A percentile compares a stretch with the other conserved stretches of the same genome.
These are phyloP conservation scores for Parapristionchus giblindavisi DNA, from an alignment of 2,888 invertebrate genomes.

Conservation along the genomic window DNA sequence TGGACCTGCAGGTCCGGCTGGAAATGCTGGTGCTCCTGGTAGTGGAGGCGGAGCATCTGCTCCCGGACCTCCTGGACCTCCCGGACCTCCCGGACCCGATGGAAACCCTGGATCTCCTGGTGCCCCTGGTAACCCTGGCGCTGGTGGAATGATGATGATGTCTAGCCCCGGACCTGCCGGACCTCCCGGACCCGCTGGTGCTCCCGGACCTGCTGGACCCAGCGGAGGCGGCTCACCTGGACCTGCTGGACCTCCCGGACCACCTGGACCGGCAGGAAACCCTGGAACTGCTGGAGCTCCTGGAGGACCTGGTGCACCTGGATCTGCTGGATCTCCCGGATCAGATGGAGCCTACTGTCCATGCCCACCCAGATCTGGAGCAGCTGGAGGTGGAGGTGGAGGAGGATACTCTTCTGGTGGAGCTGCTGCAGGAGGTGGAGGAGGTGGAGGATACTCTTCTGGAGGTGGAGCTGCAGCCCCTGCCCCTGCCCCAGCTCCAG, in stretches of 20 bases:
- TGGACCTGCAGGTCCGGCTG: conserved; percentile 47
- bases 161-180: conserved; percentile 36
- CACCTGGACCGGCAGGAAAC: conserved; percentile 3
- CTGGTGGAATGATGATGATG: conserved; percentile 42
- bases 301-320: not conserved
- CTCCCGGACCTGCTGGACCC: conserved; percentile 23
- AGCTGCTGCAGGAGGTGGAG: not conserved
- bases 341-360: conserved; percentile 26
- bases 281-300: not conserved
- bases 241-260: conserved; percentile 13
- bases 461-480: no score
- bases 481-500: no score
- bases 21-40: conserved; percentile 48
- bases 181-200: conserved; percentile 45
- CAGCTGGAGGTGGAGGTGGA: not conserved
- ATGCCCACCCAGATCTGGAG: not conserved
- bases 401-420: not conserved
- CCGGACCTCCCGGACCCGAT: conserved; percentile 44
- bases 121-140: conserved; percentile 47
- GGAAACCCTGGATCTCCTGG: conserved; percentile 43
- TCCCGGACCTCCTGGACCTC: conserved; percentile 42
- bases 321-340: conserved; percentile 9
- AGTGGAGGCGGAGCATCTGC: conserved; percentile 32
- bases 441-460: not conserved
- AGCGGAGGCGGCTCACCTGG: not conserved